These are phyloP conservation scores for Slavum lentiscoides DNA, from an alignment of 2,888 invertebrate species.

Conservation along the genomic window DNA sequence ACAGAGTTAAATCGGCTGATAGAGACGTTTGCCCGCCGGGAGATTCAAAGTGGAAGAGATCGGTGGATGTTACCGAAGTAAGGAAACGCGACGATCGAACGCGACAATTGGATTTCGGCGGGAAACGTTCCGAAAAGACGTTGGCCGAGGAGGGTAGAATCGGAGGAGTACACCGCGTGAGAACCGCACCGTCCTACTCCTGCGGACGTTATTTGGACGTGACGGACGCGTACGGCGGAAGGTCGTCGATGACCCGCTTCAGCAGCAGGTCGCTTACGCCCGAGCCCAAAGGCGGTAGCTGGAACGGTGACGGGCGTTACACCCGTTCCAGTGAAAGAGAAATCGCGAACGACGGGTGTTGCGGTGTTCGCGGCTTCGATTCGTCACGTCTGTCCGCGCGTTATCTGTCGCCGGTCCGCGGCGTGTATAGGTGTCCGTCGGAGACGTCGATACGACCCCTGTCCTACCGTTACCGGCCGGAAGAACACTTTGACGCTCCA, in stretches of 20 bases:
- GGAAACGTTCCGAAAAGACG: too few species aligned
- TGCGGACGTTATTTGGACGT: background rate
- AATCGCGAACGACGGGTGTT: background rate
- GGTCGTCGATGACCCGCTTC: too few species aligned
- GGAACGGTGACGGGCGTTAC: too few species aligned
- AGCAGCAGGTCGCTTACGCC: slow-evolving; percentile 16
- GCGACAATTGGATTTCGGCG: too few species aligned
- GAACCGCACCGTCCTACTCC: too few species aligned
- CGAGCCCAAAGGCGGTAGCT: background rate
- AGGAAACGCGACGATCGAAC: too few species aligned
- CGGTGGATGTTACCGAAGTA: too few species aligned
- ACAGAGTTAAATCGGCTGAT: background rate
- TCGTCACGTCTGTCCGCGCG: background rate
- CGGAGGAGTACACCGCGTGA: background rate
- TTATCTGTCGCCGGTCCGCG: background rate
- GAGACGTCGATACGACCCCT: background rate
- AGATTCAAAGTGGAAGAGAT: too few species aligned
- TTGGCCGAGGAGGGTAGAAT: too few species aligned
- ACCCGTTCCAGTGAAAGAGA: background rate
- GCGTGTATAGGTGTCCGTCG: slow-evolving; percentile 4
- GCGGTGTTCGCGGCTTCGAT: background rate
- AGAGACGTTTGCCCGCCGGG: background rate
- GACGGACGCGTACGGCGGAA: background rate
- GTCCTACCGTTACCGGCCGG: background rate
- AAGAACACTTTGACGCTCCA: background rate